Conservation (phyloP, 30 jellyfish, hydroid and myxozoan species). For the Mastigias papua region DNA sequence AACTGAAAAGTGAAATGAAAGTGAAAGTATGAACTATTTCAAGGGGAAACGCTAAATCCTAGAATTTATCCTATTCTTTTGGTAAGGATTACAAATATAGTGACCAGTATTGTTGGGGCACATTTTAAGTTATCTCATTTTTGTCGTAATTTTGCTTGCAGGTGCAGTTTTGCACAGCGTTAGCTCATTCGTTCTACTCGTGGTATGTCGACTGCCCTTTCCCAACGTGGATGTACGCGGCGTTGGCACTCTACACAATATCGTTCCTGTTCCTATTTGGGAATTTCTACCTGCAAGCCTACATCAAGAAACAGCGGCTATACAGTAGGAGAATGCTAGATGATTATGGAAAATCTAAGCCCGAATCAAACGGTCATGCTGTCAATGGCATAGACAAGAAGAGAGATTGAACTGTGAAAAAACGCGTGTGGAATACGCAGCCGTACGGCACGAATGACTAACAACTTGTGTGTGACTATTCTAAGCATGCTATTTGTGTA, state of each 20-base stretch:
- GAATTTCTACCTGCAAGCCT: slow-evolving; percentile 91
- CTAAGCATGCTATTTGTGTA: background rate
- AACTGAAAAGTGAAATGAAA: too few relatives aligned
- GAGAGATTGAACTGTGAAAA: slow-evolving; percentile 25
- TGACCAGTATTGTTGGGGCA: too few relatives aligned
- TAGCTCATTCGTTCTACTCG: slow-evolving; percentile 67
- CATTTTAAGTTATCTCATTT: background rate
- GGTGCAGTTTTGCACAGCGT: slow-evolving; percentile 90
- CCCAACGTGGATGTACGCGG: slow-evolving; percentile 90
- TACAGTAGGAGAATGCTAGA: slow-evolving; percentile 23
- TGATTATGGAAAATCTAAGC: background rate
- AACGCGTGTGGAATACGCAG: background rate
- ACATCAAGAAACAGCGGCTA: slow-evolving; percentile 67
- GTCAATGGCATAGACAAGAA: slow-evolving; percentile 45
- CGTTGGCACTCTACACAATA: slow-evolving; percentile 72
- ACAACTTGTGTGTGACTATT: background rate
- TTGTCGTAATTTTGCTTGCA: slow-evolving; percentile 21
- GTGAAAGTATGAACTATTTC: too few relatives aligned
- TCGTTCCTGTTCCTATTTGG: slow-evolving; percentile 93
- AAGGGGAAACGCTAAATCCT: too few relatives aligned
- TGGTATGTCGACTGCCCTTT: slow-evolving; percentile 86
- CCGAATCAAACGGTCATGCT: slow-evolving; percentile 34
- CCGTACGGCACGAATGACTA: background rate
- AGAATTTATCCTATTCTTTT: too few relatives aligned
- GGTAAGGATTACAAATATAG: too few relatives aligned